Evolutionary conservation across 2,888 invertebrate genomes (phyloP), one percentile per base, ranked within the genome.

Genomic region (Agriopis aurantiaria): DNA sequence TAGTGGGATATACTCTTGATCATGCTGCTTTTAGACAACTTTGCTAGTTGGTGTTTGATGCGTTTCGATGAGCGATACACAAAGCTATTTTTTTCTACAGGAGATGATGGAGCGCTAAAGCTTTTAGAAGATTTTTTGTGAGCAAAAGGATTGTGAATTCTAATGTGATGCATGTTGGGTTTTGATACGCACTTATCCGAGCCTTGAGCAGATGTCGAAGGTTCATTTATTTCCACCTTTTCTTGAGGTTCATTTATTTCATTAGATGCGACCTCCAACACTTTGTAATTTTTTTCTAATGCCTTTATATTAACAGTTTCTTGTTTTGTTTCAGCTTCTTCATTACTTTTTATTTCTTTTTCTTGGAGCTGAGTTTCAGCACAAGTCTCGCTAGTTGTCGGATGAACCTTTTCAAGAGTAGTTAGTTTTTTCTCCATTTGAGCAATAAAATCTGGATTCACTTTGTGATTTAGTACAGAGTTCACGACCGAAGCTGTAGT

Each of bases 401-500:
- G 76, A 41, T 77, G 80, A 12, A 65, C 67, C 56, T 71, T 75
- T 75, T 88, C 85, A 5, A 89, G 79, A 41, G 75, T 78, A 48
- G 83, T 84, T 51, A 91, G 79, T 77, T 93, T 93, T 68, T 78
- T 89, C 53, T 91, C 91, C 86, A 91, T 89, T 75, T 89, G 86
- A 8, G 87, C 86, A 64, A 91, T 84, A 11, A 90, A 81, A 49
- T 75, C 79, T 8, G 87, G 87, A 80, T 91, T 80, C 0, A 86
- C 76, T 65, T 88, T 87, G 40, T 91, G 87, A 67, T 86, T 92
- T 51, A 95, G 77, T 23, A 96, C 95, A 46, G 95, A 94, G 78
- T 95, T 93, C 6, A 96, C 95, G 33, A 96, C 92, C 60, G 95
- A 95, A 79, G 95, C 95, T 1, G 95, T 94, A 10, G 96, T 95